Evolutionary conservation across 2,113 vertebrate species (phyloP).

Genomic region (Phodopus roborovskii): DNA sequence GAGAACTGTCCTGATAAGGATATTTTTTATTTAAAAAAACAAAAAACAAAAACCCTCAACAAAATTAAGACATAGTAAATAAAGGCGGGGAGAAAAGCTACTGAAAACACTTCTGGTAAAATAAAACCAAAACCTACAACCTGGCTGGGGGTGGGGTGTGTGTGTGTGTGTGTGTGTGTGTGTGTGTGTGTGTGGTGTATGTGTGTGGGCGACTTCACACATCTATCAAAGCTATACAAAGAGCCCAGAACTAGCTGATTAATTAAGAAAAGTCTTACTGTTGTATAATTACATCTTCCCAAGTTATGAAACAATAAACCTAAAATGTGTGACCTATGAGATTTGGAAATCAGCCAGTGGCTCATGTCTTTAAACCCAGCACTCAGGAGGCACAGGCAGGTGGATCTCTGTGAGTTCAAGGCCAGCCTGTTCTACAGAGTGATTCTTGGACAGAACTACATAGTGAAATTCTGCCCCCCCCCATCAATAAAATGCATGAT

Average conservation of each 20-base stretch:
- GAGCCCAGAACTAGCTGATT: not conserved
- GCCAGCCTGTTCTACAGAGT: not conserved
- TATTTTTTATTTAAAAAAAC: constrained; percentile 43
- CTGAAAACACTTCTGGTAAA: not conserved
- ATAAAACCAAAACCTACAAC: not conserved
- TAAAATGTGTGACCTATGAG: constrained; percentile 6
- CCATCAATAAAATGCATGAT: not conserved
- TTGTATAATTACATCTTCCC: constrained; percentile 30
- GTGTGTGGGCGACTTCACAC: too few species aligned
- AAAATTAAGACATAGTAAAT: constrained; percentile 24
- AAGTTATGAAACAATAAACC: constrained; percentile 45
- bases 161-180: not conserved
- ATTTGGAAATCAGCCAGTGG: not conserved
- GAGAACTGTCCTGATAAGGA: constrained; percentile 52
- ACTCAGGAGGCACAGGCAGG: not conserved
- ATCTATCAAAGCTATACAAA: not conserved
- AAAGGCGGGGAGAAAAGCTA: constrained; percentile 17
- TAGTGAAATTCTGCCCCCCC: not conserved
- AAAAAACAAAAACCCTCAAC: not conserved
- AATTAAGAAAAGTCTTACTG: constrained; percentile 11
- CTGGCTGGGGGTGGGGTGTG: not conserved
- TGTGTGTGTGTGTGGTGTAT: too few species aligned
- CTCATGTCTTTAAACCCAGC: not conserved
- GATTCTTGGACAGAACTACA: not conserved
- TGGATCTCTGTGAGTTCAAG: not conserved